Percentiles rank a stretch among this genome's conserved stretches.
Conservation (phyloP, 1,140 invertebrate species). For the Zophobas morio region DNA sequence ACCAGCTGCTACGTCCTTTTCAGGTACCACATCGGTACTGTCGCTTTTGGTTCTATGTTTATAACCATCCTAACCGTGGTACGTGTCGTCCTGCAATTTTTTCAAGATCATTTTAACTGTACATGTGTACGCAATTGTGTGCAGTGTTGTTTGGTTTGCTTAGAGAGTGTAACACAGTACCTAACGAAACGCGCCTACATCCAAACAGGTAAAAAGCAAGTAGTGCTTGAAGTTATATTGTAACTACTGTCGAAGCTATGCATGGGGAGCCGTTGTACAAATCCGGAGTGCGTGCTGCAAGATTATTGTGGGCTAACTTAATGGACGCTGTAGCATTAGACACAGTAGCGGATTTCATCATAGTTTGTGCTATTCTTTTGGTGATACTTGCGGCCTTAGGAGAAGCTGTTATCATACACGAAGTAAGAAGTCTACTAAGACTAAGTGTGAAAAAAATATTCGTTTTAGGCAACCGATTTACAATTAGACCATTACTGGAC, state of each 20-base stretch:
- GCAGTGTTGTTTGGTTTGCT: neutral
- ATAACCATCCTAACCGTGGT: neutral
- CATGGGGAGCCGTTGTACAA: conserved; percentile 1
- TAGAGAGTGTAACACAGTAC: neutral
- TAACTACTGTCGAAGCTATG: conserved; percentile 4
- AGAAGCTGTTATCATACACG: neutral
- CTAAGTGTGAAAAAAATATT: too few species aligned
- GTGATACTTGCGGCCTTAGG: neutral
- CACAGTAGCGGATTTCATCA: conserved; percentile 3
- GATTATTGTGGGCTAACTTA: conserved; percentile 15
- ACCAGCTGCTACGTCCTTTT: neutral
- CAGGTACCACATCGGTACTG: conserved; percentile 22
- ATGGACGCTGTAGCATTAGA: conserved; percentile 3
- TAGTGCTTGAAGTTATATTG: neutral
- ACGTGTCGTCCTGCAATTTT: neutral
- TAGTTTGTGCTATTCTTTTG: neutral
- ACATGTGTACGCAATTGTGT: neutral
- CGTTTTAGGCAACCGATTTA: too few species aligned
- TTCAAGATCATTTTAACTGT: neutral
- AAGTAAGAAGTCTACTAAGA: neutral
- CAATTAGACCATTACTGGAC: neutral
- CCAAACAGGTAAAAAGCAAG: conserved; percentile 13
- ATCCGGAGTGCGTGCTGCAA: neutral
- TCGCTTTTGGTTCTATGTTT: conserved; percentile 17
- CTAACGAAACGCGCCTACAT: conserved; percentile 14